Conservation (phyloP, 64 coral and sea anemone genomes). For the Hydrozoanthus tunicans region DNA sequence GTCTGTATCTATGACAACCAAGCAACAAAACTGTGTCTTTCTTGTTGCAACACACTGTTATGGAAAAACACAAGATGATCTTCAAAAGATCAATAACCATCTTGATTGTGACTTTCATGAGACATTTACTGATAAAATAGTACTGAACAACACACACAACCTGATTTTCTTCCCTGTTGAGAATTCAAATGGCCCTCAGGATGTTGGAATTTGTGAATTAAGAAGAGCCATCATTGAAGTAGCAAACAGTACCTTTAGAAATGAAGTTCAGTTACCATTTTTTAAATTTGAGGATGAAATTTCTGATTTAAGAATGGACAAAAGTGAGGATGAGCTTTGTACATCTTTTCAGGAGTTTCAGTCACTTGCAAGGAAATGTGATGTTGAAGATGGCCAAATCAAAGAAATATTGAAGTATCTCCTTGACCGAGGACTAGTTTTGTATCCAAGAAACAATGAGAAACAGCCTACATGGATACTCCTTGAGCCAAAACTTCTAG, state of each 20-base stretch:
- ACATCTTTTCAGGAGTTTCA: not conserved
- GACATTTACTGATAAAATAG: not conserved
- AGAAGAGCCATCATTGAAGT: not conserved
- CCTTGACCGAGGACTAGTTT: not conserved
- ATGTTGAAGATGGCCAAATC: not conserved
- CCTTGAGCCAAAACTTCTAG: not conserved
- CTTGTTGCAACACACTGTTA: slow-evolving; percentile 17
- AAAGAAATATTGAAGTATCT: not conserved
- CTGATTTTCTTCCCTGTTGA: not conserved
- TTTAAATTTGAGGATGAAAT: slow-evolving; percentile 7
- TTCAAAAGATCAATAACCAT: not conserved
- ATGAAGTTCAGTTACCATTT: not conserved
- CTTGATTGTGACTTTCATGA: not conserved
- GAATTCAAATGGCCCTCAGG: not conserved
- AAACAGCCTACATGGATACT: not conserved
- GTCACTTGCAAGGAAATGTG: not conserved
- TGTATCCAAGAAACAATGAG: not conserved
- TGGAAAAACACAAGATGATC: not conserved
- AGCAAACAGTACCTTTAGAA: not conserved
- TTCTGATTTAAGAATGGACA: not conserved
- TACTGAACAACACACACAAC: not conserved
- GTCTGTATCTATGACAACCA: not conserved
- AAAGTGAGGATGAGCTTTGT: not conserved
- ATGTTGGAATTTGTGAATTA: not conserved
- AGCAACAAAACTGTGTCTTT: not conserved